Conservation (phyloP, 1,140 invertebrate species). For the Sycobia sp. region DNA sequence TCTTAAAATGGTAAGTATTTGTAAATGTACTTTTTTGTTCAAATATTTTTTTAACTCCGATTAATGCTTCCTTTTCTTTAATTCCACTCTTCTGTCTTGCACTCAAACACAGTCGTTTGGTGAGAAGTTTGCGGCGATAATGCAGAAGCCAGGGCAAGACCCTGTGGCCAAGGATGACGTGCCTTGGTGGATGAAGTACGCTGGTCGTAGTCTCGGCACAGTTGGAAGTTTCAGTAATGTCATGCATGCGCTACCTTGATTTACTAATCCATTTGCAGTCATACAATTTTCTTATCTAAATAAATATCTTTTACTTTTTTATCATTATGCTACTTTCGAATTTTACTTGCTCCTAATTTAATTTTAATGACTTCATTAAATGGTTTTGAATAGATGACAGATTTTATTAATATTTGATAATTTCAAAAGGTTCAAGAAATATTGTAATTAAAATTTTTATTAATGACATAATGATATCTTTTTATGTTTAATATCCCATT, state of each 20-base stretch:
- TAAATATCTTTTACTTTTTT: constrained; percentile 14
- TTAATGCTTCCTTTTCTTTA: not conserved
- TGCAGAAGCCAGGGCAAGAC: constrained; percentile 78
- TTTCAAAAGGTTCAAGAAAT: not conserved
- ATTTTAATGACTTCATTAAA: not conserved
- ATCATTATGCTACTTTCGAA: not conserved
- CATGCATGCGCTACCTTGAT: not conserved
- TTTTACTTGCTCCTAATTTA: not conserved
- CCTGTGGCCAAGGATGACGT: constrained; percentile 77
- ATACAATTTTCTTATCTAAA: not conserved
- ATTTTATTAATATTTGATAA: not conserved
- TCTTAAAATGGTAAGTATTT: constrained; percentile 19
- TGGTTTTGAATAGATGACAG: not conserved
- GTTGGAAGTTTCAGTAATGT: constrained; percentile 80
- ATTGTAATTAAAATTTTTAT: not conserved
- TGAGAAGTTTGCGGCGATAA: constrained; percentile 76
- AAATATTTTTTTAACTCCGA: not conserved
- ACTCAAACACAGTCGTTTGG: constrained; percentile 69
- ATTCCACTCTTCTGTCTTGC: not conserved
- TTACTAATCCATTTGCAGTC: not conserved
- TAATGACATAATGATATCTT: not conserved
- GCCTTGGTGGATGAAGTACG: constrained; percentile 89
- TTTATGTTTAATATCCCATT: too few species aligned
- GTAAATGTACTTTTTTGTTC: not conserved
- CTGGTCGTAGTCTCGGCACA: constrained; percentile 80